Evolutionary conservation across 2,797 vertebrate genomes (phyloP), one percentile per base, ranked within the genome.

Genomic region (Helarctos malayanus): DNA sequence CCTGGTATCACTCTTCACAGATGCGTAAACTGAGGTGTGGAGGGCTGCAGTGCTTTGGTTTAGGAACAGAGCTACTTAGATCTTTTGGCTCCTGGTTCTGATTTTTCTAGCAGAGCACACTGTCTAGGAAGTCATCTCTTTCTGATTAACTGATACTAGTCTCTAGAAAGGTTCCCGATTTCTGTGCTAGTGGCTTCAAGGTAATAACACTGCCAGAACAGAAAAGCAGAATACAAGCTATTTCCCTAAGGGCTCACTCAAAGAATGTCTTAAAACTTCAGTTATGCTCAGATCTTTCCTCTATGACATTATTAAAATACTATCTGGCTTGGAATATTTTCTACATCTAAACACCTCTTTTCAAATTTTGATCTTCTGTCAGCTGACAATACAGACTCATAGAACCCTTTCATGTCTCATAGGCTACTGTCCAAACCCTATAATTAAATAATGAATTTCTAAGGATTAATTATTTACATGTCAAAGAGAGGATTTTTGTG

Each of bases 401-500:
- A 73, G 65, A 91, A 87, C 16, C 35, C 80, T 91, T 95, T 95
- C 73, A 91, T 91, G 57, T 95, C 79, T 91, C 29, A 21, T 6
- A 86, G 92, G 41, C 83, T 69, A 59, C 69, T 91, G 79, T 88
- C 57, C 56, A 97, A 96, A 75, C 7, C 35, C 93, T 92, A 68
- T 52, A 93, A 91, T 94, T 87, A 97, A 97, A 94, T 93, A 91
- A 95, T 76, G 49, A 41, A 88, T 95, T 95, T 96, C 87, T 97
- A 69, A 82, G 71, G 63, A 89, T 94, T 93, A 97, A 95, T 97
- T 97, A 95, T 91, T 93, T 71, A 94, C 79, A 88, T 85, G 90
- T 94, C 92, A 88, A 94, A 97, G 84, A 54, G 29, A 91, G 54
- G 5, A 16, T 19, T 93, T 97, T 92, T 29, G 87, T 56, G 80